Evolutionary conservation across 2,888 invertebrate genomes (phyloP).

Genomic region (Cinara cedri): DNA sequence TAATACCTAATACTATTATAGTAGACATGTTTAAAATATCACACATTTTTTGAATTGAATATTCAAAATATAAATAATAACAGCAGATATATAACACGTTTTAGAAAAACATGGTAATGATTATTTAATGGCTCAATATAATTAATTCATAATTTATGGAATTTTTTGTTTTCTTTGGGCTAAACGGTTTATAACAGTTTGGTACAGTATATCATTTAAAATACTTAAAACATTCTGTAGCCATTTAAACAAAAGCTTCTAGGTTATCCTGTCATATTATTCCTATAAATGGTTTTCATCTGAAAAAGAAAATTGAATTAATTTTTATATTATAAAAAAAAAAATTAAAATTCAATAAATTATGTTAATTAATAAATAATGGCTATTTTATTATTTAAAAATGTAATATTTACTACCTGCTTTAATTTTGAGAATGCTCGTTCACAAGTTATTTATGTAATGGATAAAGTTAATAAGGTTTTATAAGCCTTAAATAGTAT

Average conservation of each 20-base stretch:
- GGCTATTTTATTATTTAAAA: slow-evolving; percentile 23
- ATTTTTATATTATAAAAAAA: slow-evolving; percentile 7
- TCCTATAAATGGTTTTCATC: not conserved
- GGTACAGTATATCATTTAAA: not conserved
- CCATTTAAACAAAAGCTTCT: slow-evolving; percentile 14
- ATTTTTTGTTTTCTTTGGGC: slow-evolving; percentile 6
- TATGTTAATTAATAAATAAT: too few species aligned
- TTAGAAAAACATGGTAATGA: slow-evolving; percentile 4
- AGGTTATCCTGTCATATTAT: not conserved
- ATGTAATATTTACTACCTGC: slow-evolving; percentile 17
- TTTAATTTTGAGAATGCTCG: slow-evolving; percentile 13
- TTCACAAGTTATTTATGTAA: too few species aligned
- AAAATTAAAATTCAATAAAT: too few species aligned
- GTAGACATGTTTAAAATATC: too few species aligned
- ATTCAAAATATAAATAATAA: too few species aligned
- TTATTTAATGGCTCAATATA: not conserved
- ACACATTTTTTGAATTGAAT: too few species aligned
- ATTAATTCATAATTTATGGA: not conserved
- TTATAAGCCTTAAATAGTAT: too few species aligned
- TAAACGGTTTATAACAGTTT: not conserved
- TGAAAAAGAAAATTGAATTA: slow-evolving; percentile 5
- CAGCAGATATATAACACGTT: not conserved
- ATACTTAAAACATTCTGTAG: slow-evolving; percentile 18
- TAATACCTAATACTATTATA: too few species aligned
- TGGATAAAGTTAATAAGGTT: too few species aligned